Percentiles rank a stretch among this genome's conserved stretches.
These are phyloP conservation scores for Sinonovacula constricta DNA, from an alignment of 1,140 invertebrate genomes.

Conservation along the genomic window DNA sequence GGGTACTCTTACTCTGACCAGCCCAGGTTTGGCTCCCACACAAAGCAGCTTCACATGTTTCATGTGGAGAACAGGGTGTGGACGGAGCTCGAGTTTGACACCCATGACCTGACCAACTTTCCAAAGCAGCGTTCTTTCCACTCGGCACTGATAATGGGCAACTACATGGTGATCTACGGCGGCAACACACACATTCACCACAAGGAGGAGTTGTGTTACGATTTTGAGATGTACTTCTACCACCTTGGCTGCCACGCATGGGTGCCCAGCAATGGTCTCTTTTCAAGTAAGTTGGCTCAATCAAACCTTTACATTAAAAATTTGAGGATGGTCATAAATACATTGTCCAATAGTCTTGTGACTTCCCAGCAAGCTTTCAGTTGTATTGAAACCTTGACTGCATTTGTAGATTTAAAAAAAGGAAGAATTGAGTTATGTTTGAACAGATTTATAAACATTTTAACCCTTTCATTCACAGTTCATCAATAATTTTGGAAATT, in stretches of 20 bases:
- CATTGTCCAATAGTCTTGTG: no score
- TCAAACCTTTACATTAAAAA: no score
- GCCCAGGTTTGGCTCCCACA: conserved; percentile 79
- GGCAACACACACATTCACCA: conserved; percentile 93
- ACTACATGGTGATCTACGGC: conserved; percentile 94
- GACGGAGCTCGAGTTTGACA: conserved; percentile 63
- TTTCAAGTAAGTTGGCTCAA: conserved; percentile 43
- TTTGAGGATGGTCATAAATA: no score
- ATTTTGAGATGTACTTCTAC: conserved; percentile 94
- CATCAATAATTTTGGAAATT: no score
- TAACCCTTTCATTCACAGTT: no score
- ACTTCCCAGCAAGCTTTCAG: no score
- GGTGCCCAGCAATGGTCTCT: conserved; percentile 83
- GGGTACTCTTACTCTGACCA: conserved; percentile 83
- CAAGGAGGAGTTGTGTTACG: conserved; percentile 95
- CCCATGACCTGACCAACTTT: conserved; percentile 91
- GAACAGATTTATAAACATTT: no score
- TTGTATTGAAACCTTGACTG: no score
- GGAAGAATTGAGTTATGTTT: no score
- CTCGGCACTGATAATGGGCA: conserved; percentile 92
- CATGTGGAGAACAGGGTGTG: conserved; percentile 85
- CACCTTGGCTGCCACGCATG: conserved; percentile 95
- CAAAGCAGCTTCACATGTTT: conserved; percentile 90
- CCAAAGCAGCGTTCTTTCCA: conserved; percentile 92
- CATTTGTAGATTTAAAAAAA: no score